These are phyloP conservation scores for Gnatocerus cornutus DNA, from an alignment of 2,888 invertebrate genomes.

Conservation along the genomic window DNA sequence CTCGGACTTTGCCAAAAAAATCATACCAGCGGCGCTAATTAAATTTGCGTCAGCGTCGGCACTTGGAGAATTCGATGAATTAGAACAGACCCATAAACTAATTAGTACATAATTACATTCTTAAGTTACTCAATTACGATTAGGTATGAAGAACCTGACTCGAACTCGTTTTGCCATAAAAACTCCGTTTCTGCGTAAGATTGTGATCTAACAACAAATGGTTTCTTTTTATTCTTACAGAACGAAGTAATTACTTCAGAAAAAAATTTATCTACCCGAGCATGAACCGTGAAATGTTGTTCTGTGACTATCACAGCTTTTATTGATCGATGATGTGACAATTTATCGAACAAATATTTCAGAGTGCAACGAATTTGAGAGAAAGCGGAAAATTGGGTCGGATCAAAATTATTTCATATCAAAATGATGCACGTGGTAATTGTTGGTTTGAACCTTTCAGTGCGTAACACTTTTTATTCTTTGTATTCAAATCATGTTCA, in stretches of 20 bases:
- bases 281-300: conserved; percentile 5
- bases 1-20: not conserved
- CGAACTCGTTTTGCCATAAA: conserved; percentile 15
- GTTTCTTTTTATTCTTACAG: conserved; percentile 9
- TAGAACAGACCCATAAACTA: not conserved
- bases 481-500: not conserved
- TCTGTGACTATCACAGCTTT: conserved; percentile 8
- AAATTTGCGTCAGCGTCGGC: too few species aligned
- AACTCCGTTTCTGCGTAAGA: conserved; percentile 1
- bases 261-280: not conserved
- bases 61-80: not conserved
- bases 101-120: not conserved
- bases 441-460: not conserved
- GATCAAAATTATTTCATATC: not conserved
- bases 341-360: conserved; percentile 15
- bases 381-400: not conserved
- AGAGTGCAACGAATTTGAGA: not conserved
- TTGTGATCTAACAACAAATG: not conserved
- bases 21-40: not conserved
- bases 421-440: not conserved
- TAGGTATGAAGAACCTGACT: not conserved
- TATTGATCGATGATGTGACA: conserved; percentile 15
- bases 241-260: conserved; percentile 1
- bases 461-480: conserved; percentile 1
- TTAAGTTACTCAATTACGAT: conserved; percentile 1